A percentile compares a stretch with the other conserved stretches of the same genome.
Conservation (phyloP, 2,888 invertebrate genomes). For the Steinernema hermaphroditum region DNA sequence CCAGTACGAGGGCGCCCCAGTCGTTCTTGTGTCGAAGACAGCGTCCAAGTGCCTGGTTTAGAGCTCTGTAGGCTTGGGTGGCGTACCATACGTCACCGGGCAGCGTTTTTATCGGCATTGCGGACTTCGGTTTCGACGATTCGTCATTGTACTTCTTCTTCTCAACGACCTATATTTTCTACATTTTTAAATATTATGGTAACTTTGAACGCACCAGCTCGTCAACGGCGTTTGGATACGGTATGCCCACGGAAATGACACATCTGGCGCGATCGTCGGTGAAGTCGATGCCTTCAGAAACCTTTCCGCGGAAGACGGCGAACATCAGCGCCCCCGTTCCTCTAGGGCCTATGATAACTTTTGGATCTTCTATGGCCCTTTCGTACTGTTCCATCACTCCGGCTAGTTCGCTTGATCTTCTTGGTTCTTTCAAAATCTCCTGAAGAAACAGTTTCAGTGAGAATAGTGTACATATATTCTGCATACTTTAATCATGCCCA, state of each 20-base stretch:
- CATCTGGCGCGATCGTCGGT: conserved; percentile 79
- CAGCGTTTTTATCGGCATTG: conserved; percentile 69
- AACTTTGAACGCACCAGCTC: conserved; percentile 67
- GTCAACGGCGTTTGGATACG: conserved; percentile 75
- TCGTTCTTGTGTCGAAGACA: conserved; percentile 71
- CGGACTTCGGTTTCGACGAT: conserved; percentile 52
- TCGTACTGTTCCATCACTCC: conserved; percentile 71
- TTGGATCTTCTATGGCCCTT: conserved; percentile 50
- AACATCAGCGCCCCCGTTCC: conserved; percentile 75
- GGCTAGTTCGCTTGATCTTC: conserved; percentile 70
- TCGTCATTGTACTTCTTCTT: conserved; percentile 77
- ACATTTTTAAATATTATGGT: too few species aligned
- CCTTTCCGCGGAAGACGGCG: conserved; percentile 76
- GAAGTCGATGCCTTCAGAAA: conserved; percentile 80
- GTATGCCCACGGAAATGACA: conserved; percentile 77
- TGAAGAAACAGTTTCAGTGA: conserved; percentile 63
- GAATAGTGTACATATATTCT: too few species aligned
- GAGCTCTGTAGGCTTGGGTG: conserved; percentile 75
- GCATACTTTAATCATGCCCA: conserved; percentile 31
- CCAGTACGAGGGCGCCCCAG: conserved; percentile 80
- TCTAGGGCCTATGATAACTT: conserved; percentile 36
- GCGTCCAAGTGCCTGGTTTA: conserved; percentile 82
- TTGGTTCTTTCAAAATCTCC: conserved; percentile 70
- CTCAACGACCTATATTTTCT: conserved; percentile 70
- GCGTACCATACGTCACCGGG: conserved; percentile 73